These are phyloP conservation scores for Coendou prehensilis DNA, from an alignment of 2,797 vertebrate genomes.

Conservation along the genomic window DNA sequence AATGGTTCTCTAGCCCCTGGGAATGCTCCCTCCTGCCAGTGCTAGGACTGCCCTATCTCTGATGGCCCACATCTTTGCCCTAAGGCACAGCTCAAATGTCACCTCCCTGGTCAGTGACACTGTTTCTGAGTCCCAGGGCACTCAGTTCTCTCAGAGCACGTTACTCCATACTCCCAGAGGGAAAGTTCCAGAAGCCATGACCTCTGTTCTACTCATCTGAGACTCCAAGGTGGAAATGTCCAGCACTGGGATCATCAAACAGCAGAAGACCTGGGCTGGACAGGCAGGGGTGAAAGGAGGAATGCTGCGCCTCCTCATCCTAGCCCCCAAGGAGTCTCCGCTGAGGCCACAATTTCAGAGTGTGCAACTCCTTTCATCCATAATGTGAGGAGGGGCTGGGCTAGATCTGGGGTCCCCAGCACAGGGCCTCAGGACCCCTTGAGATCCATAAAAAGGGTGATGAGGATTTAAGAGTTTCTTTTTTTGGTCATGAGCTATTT, in stretches of 20 bases:
- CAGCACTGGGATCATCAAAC: neutral
- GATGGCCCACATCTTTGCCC: neutral
- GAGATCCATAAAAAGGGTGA: neutral
- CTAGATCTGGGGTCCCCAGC: neutral
- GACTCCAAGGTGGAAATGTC: neutral
- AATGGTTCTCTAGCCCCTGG: neutral
- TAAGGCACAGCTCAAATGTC: neutral
- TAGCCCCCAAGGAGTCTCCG: neutral
- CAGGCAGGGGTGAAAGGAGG: neutral
- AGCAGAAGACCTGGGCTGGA: neutral
- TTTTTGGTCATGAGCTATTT: conserved; percentile 47
- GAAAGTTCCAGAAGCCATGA: neutral
- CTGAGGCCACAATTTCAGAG: neutral
- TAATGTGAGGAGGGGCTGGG: neutral
- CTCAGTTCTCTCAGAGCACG: neutral
- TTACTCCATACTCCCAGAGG: neutral
- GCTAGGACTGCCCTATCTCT: neutral
- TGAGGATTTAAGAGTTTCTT: neutral
- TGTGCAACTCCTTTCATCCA: neutral
- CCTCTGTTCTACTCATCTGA: neutral
- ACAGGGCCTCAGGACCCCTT: neutral
- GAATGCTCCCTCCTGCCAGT: neutral
- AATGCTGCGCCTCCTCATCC: neutral
- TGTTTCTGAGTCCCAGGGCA: neutral
- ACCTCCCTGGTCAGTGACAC: neutral